A percentile compares a stretch with the other conserved stretches of the same genome.
Evolutionary conservation across 2,797 vertebrate genomes (phyloP).

Genomic region (Psittacula echo): DNA sequence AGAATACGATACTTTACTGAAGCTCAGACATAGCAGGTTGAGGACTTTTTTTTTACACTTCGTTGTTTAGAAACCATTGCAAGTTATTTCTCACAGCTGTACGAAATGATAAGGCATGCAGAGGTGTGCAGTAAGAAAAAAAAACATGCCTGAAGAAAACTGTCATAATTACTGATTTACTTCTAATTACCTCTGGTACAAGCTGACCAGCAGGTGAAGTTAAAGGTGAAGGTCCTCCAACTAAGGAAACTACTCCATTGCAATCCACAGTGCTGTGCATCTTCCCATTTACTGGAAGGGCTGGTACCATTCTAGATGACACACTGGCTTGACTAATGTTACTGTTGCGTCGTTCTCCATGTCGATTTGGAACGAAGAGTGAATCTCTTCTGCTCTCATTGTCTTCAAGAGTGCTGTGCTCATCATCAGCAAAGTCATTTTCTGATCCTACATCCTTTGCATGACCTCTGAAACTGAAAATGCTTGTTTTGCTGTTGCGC

Average conservation of each 20-base stretch:
- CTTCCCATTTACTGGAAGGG: slow-evolving; percentile 85
- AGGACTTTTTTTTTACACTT: not conserved
- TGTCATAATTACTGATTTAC: slow-evolving; percentile 72
- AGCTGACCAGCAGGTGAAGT: slow-evolving; percentile 86
- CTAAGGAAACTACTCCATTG: slow-evolving; percentile 92
- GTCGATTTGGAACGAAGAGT: slow-evolving; percentile 85
- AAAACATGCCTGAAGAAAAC: slow-evolving; percentile 28
- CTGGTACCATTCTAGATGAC: slow-evolving; percentile 84
- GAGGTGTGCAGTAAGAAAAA: not conserved
- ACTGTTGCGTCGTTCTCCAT: slow-evolving; percentile 87
- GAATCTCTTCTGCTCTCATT: slow-evolving; percentile 89
- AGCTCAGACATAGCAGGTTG: not conserved
- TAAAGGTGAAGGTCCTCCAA: slow-evolving; percentile 86
- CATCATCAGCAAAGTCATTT: slow-evolving; percentile 95
- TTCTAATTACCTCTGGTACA: slow-evolving; percentile 88
- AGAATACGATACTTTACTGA: not conserved
- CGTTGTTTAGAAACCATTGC: slow-evolving; percentile 17
- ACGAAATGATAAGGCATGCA: not conserved
- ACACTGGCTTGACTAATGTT: slow-evolving; percentile 89
- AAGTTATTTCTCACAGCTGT: slow-evolving; percentile 5
- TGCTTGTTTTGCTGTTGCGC: slow-evolving; percentile 91
- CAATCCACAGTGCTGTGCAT: slow-evolving; percentile 93
- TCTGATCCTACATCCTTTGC: slow-evolving; percentile 87
- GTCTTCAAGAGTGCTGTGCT: slow-evolving; percentile 93
- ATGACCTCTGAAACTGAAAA: slow-evolving; percentile 93